These are phyloP conservation scores for Coreoperca whiteheadi DNA, from an alignment of 2,113 vertebrate genomes.

Conservation along the genomic window DNA sequence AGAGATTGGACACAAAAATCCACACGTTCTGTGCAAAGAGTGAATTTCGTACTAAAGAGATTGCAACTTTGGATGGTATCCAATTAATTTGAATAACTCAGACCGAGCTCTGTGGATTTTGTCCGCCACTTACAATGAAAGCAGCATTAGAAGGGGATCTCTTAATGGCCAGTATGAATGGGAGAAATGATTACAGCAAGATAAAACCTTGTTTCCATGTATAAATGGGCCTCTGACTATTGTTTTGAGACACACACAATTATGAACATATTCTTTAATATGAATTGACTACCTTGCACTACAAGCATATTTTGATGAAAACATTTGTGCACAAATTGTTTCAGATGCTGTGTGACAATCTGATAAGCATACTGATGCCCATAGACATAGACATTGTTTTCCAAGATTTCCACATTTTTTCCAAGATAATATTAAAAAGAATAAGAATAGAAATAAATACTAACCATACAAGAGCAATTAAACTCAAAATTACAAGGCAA, in stretches of 20 bases:
- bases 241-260: background rate
- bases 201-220: background rate
- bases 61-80: background rate
- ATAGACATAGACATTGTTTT: too few relatives aligned
- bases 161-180: background rate
- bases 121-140: background rate
- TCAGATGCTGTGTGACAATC: too few relatives aligned
- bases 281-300: background rate
- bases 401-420: too few relatives aligned
- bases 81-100: background rate
- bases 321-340: background rate
- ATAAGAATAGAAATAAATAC: too few relatives aligned
- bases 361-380: too few relatives aligned
- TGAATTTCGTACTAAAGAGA: background rate
- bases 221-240: background rate
- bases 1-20: background rate
- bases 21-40: background rate
- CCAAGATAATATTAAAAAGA: too few relatives aligned
- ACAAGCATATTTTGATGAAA: background rate
- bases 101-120: too few relatives aligned
- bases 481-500: too few relatives aligned
- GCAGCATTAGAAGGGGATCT: background rate
- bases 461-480: too few relatives aligned
- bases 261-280: background rate
- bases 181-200: background rate